Base-by-base conservation (phyloP, 2,797 vertebrate species). In the Phrynocephalus forsythii region DNA sequence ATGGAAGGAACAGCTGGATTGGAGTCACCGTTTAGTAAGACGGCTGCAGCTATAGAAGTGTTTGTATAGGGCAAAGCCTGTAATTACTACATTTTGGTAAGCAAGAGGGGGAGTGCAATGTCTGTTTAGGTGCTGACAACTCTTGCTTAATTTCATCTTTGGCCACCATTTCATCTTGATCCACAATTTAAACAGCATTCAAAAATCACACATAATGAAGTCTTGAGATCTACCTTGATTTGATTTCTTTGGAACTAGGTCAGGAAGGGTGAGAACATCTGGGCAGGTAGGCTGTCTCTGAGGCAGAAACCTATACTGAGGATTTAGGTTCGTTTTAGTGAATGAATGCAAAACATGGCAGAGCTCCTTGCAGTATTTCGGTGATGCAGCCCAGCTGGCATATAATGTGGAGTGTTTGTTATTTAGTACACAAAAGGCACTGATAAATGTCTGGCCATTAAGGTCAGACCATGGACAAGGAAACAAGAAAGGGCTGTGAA, bases 361-460 rank as follows among this genome's bases (percentile, higher is more conserved):
- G 52, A 82, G 56, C 28, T 48, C 1, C 11, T 88, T 26, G 50
- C 79, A 48, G 63, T 6, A 60, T 22, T 78, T 86, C 48, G 80
- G 82, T 8, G 16, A 5, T 20, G 50, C 82, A 71, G 83, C 66
- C 28, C 33, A 67, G 84, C 18, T 69, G n/a, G 84, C 50, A 2
- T 15, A 0, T 20, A 76, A 56, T 56, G 44, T 11, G 48, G 81
- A 85, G 18, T 73, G 77, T 87, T 60, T 79, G 78, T 76, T 91
- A 83, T 76, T 90, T 86, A n/a, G 79, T 78, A 48, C 10, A 16
- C 85, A 80, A 88, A 56, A 72, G 88, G 52, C 11, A 26, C 82
- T 75, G 89, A 18, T 33, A 69, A 72, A 84, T 87, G 77, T 85
- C 79, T 84, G 87, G 38, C 24, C 20, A 0, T 33, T 33, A 26